Percentiles rank a stretch among this genome's conserved stretches.
Evolutionary conservation across 2,113 vertebrate species (phyloP).

Genomic region (Apus apus): DNA sequence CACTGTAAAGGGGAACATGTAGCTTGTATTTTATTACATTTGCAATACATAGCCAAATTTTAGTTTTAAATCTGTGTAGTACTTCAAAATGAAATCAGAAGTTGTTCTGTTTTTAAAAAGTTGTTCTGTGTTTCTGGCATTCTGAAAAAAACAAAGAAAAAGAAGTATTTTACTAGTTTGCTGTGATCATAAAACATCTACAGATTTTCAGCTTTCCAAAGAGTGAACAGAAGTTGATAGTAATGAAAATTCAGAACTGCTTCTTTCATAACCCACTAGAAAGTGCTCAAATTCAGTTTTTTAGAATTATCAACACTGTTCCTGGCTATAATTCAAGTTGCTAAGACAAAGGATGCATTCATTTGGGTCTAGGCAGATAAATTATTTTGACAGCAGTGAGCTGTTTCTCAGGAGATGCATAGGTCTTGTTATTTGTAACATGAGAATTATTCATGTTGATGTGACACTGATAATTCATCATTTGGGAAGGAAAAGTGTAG

Average conservation of each 20-base stretch:
- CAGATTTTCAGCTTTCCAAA: not conserved
- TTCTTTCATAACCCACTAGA: not conserved
- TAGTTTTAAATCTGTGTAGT: not conserved
- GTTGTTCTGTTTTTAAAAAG: not conserved
- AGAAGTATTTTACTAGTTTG: not conserved
- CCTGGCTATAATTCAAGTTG: not conserved
- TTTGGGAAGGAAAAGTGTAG: not conserved
- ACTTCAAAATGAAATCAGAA: not conserved
- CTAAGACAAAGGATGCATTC: constrained; percentile 12
- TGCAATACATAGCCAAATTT: not conserved
- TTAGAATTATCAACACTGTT: not conserved
- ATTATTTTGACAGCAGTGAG: constrained; percentile 35
- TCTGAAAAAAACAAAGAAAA: not conserved
- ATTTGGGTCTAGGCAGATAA: constrained; percentile 18
- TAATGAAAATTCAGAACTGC: not conserved
- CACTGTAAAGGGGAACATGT: accelerated
- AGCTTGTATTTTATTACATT: not conserved
- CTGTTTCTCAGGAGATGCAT: constrained; percentile 4
- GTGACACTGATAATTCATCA: not conserved
- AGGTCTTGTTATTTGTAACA: not conserved
- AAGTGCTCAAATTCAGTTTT: not conserved
- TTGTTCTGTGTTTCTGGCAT: not conserved
- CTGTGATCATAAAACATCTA: not conserved
- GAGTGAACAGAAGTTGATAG: not conserved
- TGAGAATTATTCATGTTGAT: not conserved